Conservation (phyloP, 2,888 invertebrate genomes). For the Pterostichus niger region DNA sequence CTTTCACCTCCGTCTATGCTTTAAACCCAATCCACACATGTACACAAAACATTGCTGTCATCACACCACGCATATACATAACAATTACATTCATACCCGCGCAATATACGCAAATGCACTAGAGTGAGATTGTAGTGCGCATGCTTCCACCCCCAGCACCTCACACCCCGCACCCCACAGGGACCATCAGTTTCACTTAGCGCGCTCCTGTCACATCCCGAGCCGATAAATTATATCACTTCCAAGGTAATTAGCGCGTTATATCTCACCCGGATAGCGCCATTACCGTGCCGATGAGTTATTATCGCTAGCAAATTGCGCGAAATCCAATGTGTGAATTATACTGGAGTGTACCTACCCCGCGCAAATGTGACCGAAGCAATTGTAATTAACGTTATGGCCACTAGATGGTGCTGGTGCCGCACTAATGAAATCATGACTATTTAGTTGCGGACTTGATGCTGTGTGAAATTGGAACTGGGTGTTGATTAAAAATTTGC, state of each 20-base stretch:
- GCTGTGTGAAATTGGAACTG: neutral
- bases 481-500: no score
- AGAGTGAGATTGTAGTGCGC: neutral
- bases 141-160: neutral
- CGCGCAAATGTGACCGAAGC: slow-evolving; percentile 44
- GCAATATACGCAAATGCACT: slow-evolving; percentile 53
- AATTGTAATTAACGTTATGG: slow-evolving; percentile 40
- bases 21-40: neutral
- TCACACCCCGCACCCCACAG: neutral
- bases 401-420: neutral
- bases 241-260: slow-evolving; percentile 60
- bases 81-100: slow-evolving; percentile 27
- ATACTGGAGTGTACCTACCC: slow-evolving; percentile 2
- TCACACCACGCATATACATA: slow-evolving; percentile 50
- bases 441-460: neutral
- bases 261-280: slow-evolving; percentile 61
- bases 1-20: neutral
- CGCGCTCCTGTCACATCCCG: slow-evolving; percentile 44
- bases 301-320: slow-evolving; percentile 48
- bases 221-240: slow-evolving; percentile 65
- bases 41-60: neutral
- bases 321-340: slow-evolving; percentile 63
- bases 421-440: neutral
- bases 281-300: slow-evolving; percentile 56
- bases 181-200: slow-evolving; percentile 63